A percentile compares a stretch with the other conserved stretches of the same genome.
phyloP scores from a whole-genome alignment of 2,888 invertebrate species.

The Lasioglossum zephyrum region DNA sequence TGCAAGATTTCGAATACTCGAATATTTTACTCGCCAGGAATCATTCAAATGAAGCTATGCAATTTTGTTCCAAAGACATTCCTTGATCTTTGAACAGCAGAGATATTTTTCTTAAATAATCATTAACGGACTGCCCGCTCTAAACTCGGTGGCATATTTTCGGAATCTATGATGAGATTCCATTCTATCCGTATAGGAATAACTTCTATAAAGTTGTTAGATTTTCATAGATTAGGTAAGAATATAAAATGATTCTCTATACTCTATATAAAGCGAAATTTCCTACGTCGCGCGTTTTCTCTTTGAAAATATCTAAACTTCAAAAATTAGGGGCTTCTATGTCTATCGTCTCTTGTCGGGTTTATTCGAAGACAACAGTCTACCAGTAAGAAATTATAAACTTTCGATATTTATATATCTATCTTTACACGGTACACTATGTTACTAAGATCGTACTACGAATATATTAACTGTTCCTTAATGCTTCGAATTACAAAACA shows the following conservation, averaged over 20 bases:
- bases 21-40: not conserved
- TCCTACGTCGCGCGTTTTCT: conserved; percentile 1
- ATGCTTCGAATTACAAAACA: conserved; percentile 14
- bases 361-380: not conserved
- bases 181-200: conserved; percentile 18
- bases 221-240: conserved; percentile 25
- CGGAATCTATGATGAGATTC: not conserved
- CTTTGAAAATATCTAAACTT: conserved; percentile 15
- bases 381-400: not conserved
- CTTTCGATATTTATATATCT: not conserved
- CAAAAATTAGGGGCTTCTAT: conserved; percentile 16
- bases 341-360: conserved; percentile 5
- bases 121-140: not conserved
- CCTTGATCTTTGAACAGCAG: not conserved
- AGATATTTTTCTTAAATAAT: not conserved
- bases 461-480: conserved; percentile 12
- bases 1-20: not conserved
- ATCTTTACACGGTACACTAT: conserved; percentile 12
- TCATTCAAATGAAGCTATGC: not conserved
- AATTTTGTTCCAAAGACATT: not conserved
- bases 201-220: not conserved
- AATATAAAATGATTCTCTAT: conserved; percentile 1
- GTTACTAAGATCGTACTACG: not conserved
- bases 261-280: not conserved
- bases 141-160: conserved; percentile 17